Evolutionary conservation across 2,888 invertebrate species (phyloP), one percentile per base, ranked within the genome.

Genomic region (Cerceris rybyensis): DNA sequence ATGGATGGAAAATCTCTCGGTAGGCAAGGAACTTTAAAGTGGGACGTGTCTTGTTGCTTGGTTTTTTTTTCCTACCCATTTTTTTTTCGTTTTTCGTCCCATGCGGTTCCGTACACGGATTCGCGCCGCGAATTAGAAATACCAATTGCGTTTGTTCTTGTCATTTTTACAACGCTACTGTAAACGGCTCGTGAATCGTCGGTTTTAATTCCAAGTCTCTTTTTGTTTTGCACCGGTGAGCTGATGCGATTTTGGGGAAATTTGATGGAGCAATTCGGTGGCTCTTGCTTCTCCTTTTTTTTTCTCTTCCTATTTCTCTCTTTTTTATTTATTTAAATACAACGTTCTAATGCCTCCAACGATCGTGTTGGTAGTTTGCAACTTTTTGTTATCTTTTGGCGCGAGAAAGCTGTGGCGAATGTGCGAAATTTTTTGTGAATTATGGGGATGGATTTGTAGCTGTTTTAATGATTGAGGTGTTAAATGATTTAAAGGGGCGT

Each of bases 161-260:
- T 11, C n/a, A n/a, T 50, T 50, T 50, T 50, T 50, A 50, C n/a
- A 50, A 9, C 11, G n/a, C n/a, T 11, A n/a, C n/a, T 50, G 50
- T n/a, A 50, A 50, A 50, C 46, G 46, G 46, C 13, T n/a, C 50
- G 50, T 50, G n/a, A 50, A 50, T 50, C 50, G 50, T 50, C 50
- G 50, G n/a, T 50, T 50, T 50, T 50, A 50, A 50, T 50, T 50
- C n/a, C 11, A 50, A 50, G 50, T 50, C 13, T 50, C 50, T 50
- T 50, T 50, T 50, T n/a, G n/a, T 50, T 28, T 6, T n/a, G 50
- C 50, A 1, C 1, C 50, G 50, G 2, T n/a, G 50, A n/a, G 50
- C 50, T n/a, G 11, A 11, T 50, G n/a, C n/a, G n/a, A 50, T 50
- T 50, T 50, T 5, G n/a, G 9, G 9, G 50, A 50, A 50, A 50